Percentiles rank a stretch among this genome's conserved stretches.
Conservation (phyloP, 2,797 vertebrate species). For the Epinephelus coioides region DNA sequence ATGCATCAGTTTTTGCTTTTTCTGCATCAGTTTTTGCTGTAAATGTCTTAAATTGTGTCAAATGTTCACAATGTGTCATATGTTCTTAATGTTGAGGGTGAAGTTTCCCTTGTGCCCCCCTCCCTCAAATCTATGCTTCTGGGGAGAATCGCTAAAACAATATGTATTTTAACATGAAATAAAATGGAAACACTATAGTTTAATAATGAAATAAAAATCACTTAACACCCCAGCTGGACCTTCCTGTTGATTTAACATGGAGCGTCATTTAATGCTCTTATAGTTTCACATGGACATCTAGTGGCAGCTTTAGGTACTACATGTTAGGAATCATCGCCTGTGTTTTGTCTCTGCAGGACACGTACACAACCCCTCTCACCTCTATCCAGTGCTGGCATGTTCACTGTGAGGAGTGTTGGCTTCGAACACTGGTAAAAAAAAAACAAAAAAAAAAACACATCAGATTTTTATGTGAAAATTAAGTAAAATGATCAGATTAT, state of each 20-base stretch:
- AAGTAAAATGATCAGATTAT: background rate
- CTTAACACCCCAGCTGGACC: background rate
- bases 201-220: background rate
- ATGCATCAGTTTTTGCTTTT: too few relatives aligned
- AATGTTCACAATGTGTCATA: too few relatives aligned
- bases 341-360: conserved; percentile 79
- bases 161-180: background rate
- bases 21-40: too few relatives aligned
- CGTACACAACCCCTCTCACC: conserved; percentile 87
- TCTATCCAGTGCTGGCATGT: conserved; percentile 93
- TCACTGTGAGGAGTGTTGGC: conserved; percentile 91
- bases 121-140: too few relatives aligned
- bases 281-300: conserved; percentile 73
- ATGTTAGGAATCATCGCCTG: background rate
- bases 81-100: too few relatives aligned
- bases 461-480: background rate
- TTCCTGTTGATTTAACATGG: background rate
- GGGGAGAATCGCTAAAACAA: background rate
- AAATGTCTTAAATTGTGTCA: too few relatives aligned
- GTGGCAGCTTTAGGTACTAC: conserved; percentile 58
- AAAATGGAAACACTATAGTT: background rate
- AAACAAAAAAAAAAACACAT: background rate
- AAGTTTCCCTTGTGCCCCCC: too few relatives aligned
- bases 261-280: background rate
- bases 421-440: conserved; percentile 86